Percentiles rank a stretch among this genome's conserved stretches.
Conservation (phyloP, 2,113 vertebrate species). For the Syngnathus typhle region DNA sequence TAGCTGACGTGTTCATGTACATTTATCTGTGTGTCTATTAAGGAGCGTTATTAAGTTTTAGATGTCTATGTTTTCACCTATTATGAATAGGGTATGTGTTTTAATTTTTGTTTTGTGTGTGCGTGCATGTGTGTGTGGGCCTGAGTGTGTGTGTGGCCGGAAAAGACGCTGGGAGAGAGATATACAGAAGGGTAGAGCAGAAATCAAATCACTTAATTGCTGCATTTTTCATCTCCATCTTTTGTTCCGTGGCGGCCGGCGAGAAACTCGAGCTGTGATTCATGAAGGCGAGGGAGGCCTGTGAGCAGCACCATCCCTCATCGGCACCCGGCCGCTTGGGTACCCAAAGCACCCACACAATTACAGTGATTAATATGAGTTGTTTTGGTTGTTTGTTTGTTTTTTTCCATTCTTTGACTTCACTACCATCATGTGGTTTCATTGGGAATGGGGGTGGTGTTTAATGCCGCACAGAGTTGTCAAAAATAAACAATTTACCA, state of each 20-base stretch:
- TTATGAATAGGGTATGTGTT: background rate
- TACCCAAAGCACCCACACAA: constrained; percentile 94
- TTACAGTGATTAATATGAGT: constrained; percentile 99
- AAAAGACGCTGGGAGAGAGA: constrained; percentile 61
- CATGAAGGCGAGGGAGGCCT: constrained; percentile 88
- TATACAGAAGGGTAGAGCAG: constrained; percentile 85
- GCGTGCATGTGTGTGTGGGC: constrained; percentile 33
- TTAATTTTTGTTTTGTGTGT: constrained; percentile 8
- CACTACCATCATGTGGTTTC: constrained; percentile 40
- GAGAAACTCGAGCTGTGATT: constrained; percentile 94
- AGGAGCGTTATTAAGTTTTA: background rate
- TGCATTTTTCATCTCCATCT: constrained; percentile 99
- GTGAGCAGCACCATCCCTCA: constrained; percentile 99
- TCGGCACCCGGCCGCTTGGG: constrained; percentile 85
- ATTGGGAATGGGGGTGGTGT: constrained; percentile 65
- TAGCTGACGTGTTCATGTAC: background rate
- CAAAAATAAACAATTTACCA: constrained; percentile 56
- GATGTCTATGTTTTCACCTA: background rate
- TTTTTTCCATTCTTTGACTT: constrained; percentile 49
- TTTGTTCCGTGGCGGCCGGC: constrained; percentile 97
- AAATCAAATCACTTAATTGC: constrained; percentile 99
- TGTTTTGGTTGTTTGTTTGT: constrained; percentile 81
- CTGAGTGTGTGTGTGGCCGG: constrained; percentile 36
- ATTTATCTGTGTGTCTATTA: background rate
- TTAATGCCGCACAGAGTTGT: constrained; percentile 77